Base-by-base conservation (phyloP, 1,140 invertebrate species). In the Brachionus koreanus region DNA sequence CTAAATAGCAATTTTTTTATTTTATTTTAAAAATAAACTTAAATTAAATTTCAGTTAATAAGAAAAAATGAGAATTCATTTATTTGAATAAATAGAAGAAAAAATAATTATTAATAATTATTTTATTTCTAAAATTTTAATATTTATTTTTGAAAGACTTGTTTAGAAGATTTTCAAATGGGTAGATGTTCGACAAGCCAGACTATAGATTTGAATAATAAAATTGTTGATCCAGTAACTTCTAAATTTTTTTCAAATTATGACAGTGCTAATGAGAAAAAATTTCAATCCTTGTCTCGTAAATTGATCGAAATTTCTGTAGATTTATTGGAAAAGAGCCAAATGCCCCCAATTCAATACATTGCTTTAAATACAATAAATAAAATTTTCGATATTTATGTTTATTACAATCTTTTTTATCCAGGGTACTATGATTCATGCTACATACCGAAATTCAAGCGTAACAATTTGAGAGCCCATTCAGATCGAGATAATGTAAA, bases 221-320 rank as follows among this genome's bases (percentile, higher is more conserved):
- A 39, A 69, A 69, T 33, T 37, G 5, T 39, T 5, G 19, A 69
- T 69, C 35, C 65, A 37, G 13, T 69, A 35, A 39, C 37, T 72
- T 39, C 12, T 13, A 29, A 46, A 46, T 43, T 5, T 1, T 25
- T 74, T 46, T 46, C 69, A 74, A 46, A 74, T 49, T 74, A 46
- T 29, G 33, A 43, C 33, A 65, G 37, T 42, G 29, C 23, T 2
- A n/a, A 74, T 29, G 37, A 33, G 23, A 65, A 72, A 82, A 74
- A 69, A 35, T 82, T 82, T 33, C 67, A 82, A 49, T 23, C 23
- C n/a, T 46, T 72, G 12, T 61, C 82, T 10, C 25, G 61, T 0
- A 82, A 82, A 61, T 13, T 82, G 10, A 69, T 82, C 25, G 61
- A 82, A 12, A 16, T 82, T 12, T 72, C 82, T 1, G n/a, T 82